Evolutionary conservation across 2,113 vertebrate genomes (phyloP), one percentile per base, ranked within the genome.

Genomic region (Strix uralensis): DNA sequence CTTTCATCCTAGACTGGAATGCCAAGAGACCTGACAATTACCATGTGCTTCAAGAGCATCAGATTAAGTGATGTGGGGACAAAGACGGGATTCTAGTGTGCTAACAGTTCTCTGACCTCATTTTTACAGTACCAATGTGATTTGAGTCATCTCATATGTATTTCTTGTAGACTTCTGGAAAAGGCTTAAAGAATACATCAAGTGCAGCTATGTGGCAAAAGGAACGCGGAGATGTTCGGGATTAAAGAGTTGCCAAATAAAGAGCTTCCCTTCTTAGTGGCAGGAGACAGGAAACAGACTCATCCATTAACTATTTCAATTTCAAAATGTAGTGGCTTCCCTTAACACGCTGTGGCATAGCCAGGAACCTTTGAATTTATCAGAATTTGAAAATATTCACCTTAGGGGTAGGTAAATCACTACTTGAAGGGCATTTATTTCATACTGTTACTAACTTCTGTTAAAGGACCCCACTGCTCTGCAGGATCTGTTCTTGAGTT

Each of bases 301-400:
- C 55, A 38, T 10, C 26, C 46, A 25, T 4, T 42, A 54, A 51
- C 59, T 15, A 40, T 8, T 38, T 36, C 26, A 38, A 3, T 38
- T 61, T 46, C 25, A n/a, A 46, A 44, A 66, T 29, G 4, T 4
- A 51, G n/a, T 22, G 4, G 42, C 6, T 88, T 54, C 51, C 57
- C 25, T 30, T 29, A 11, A 59, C 6, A 1, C 11, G 27, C 49
- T 62, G 1, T 1, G 5, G 58, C 42, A 51, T 1, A 61, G 30
- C 30, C 19, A 32, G 30, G n/a, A 32, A 52, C 30, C 30, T 58
- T 9, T 10, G 7, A 32, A 30, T 27, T 6, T 4, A 58, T 2
- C 40, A 30, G 6, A 59, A 62, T 11, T 54, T 26, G 40, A 42
- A 21, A 46, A 17, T 1, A 27, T 22, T 71, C 23, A 26, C 26